Base-by-base conservation (phyloP, 2,797 vertebrate genomes). In the Monodelphis domestica region DNA sequence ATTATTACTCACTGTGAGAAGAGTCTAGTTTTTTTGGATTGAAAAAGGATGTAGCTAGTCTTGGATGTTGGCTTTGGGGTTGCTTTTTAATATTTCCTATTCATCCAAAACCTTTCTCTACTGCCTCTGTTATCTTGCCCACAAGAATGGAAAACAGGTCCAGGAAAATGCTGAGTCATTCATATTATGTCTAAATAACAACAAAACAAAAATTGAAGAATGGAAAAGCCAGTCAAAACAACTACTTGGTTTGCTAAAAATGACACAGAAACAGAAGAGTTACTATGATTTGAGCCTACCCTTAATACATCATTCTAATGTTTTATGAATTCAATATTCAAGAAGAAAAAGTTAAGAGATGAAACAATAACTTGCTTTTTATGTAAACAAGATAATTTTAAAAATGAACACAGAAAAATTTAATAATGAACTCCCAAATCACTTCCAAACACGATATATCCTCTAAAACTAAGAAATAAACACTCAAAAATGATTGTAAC, bases 121-220 rank as follows among this genome's bases (percentile, higher is more conserved):
- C 63, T 78, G 45, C n/a, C n/a, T 78, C n/a, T 78, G n/a, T 78
- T 78, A 78, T 78, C 63, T 78, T 78, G 63, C 63, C 63, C n/a
- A 78, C n/a, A 78, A 78, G 17, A 78, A 78, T 78, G 63, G 63
- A 78, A 78, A 78, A 78, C n/a, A 24, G 7, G 63, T 78, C n/a
- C n/a, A 24, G n/a, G 63, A 78, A 78, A 78, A 78, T 78, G 63
- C 63, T 78, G 7, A 78, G n/a, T 78, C 78, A 78, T 78, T 21
- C 63, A 78, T 78, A 17, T 78, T 78, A 38, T 78, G 63, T 78
- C 63, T 78, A 78, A 63, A 45, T 78, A 45, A 63, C 63, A 78
- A 78, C 63, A 24, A 78, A 45, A 78, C 63, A 78, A 78, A n/a
- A 78, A 78, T 24, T 15, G 78, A 38, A 45, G 17, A 45, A 6